Conservation (phyloP, 1,140 invertebrate genomes). For the Drosophila orena region DNA sequence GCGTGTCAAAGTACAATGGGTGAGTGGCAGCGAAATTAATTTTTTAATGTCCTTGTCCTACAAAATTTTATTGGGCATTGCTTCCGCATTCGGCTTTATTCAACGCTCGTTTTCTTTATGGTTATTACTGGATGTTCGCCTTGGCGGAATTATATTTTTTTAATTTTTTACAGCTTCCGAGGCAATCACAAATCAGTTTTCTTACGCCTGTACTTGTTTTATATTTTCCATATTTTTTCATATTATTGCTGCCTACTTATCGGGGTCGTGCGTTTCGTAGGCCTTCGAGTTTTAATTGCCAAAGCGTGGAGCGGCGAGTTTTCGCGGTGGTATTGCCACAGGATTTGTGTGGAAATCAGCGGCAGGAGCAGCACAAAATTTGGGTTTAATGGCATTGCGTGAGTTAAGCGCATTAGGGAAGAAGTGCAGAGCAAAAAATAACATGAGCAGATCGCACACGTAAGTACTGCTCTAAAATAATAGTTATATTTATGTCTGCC, state of each 20-base stretch:
- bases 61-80: slow-evolving; percentile 31
- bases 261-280: slow-evolving; percentile 42
- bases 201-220: slow-evolving; percentile 48
- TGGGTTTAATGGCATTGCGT: slow-evolving; percentile 69
- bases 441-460: slow-evolving; percentile 58
- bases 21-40: slow-evolving; percentile 67
- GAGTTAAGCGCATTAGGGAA: slow-evolving; percentile 63
- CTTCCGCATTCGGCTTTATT: slow-evolving; percentile 22
- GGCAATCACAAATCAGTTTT: slow-evolving; percentile 65
- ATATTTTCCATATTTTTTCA: slow-evolving; percentile 13
- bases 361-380: slow-evolving; percentile 70
- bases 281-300: slow-evolving; percentile 84
- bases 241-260: slow-evolving; percentile 35
- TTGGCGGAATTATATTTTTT: slow-evolving; percentile 35
- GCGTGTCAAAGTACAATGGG: slow-evolving; percentile 83
- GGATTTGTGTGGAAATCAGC: slow-evolving; percentile 6
- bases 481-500: slow-evolving; percentile 35
- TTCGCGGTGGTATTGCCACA: slow-evolving; percentile 36
- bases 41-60: slow-evolving; percentile 51
- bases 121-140: slow-evolving; percentile 50
- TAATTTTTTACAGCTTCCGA: slow-evolving; percentile 58
- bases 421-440: slow-evolving; percentile 10
- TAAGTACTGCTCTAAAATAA: slow-evolving; percentile 47
- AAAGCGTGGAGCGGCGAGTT: slow-evolving; percentile 65
- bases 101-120: slow-evolving; percentile 41